These are phyloP conservation scores for Tiphia femorata DNA, from an alignment of 2,888 invertebrate genomes.

Conservation along the genomic window DNA sequence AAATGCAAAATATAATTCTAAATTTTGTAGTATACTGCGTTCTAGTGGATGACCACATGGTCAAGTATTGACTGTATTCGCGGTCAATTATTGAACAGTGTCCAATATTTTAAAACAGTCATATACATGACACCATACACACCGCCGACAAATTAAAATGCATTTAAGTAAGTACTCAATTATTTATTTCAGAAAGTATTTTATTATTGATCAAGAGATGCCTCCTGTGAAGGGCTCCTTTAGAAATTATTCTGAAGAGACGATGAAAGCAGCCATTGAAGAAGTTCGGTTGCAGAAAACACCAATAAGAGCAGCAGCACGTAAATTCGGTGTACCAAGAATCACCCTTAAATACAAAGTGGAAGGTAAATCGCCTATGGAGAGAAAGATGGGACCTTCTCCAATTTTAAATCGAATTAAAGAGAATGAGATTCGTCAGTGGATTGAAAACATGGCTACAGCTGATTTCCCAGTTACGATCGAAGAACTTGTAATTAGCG, in stretches of 20 bases:
- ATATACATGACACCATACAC: no score
- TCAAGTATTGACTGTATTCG: no score
- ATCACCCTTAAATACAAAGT: slow-evolving; percentile 30
- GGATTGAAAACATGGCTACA: slow-evolving; percentile 46
- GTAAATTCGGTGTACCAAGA: slow-evolving; percentile 25
- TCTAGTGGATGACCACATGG: no score
- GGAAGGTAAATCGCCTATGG: slow-evolving; percentile 29
- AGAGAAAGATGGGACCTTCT: slow-evolving; percentile 32
- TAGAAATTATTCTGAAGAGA: neutral
- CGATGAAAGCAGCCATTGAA: neutral
- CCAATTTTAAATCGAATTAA: slow-evolving; percentile 19
- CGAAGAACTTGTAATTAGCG: slow-evolving; percentile 34
- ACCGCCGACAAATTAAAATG: neutral
- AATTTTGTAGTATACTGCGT: no score
- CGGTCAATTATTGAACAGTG: no score
- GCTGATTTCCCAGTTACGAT: slow-evolving; percentile 53
- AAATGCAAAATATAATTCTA: no score
- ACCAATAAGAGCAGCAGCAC: neutral
- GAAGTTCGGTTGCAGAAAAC: neutral
- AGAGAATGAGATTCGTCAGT: slow-evolving; percentile 31
- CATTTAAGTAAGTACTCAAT: neutral
- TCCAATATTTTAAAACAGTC: no score
- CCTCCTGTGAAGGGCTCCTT: neutral
- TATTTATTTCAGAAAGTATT: neutral
- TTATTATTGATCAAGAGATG: neutral